Percentiles rank a stretch among this genome's conserved stretches.
These are phyloP conservation scores for Ceratina australensis DNA, from an alignment of 1,140 invertebrate species.

Conservation along the genomic window DNA sequence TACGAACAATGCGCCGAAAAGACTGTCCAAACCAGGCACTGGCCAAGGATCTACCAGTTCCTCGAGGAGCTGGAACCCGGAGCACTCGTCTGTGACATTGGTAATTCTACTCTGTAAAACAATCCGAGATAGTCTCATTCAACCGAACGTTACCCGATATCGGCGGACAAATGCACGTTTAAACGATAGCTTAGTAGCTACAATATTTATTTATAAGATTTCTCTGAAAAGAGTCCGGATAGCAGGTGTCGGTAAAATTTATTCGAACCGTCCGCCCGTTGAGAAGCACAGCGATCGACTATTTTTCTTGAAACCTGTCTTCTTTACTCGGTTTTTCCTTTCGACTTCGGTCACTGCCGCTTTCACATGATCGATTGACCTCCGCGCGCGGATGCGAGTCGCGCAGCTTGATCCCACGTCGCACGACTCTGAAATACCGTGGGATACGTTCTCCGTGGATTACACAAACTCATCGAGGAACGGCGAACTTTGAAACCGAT, in stretches of 20 bases:
- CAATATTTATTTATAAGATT: no score
- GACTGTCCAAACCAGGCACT: constrained; percentile 83
- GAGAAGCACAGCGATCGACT: no score
- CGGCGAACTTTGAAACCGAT: constrained; percentile 25
- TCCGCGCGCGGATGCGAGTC: constrained; percentile 2
- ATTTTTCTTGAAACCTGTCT: no score
- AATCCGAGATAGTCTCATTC: not conserved
- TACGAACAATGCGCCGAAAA: constrained; percentile 92
- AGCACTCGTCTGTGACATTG: constrained; percentile 95
- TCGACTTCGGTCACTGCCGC: constrained; percentile 29
- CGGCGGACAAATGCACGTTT: no score
- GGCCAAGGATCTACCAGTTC: constrained; percentile 93
- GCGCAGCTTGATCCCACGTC: constrained; percentile 25
- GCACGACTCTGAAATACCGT: constrained; percentile 42
- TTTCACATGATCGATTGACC: constrained; percentile 55
- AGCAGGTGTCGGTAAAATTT: no score
- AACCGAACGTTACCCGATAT: no score
- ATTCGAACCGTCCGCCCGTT: no score
- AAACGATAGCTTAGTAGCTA: no score
- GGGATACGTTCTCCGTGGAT: constrained; percentile 41
- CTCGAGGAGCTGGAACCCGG: constrained; percentile 92
- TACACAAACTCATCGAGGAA: constrained; percentile 43
- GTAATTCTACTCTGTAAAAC: constrained; percentile 80
- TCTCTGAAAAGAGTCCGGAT: no score
- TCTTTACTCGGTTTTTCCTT: constrained; percentile 16